Evolutionary conservation across 37 sponge, comb jelly and placozoan species (phyloP), one percentile per base, ranked within the genome.

Genomic region (Crambe crambe): DNA sequence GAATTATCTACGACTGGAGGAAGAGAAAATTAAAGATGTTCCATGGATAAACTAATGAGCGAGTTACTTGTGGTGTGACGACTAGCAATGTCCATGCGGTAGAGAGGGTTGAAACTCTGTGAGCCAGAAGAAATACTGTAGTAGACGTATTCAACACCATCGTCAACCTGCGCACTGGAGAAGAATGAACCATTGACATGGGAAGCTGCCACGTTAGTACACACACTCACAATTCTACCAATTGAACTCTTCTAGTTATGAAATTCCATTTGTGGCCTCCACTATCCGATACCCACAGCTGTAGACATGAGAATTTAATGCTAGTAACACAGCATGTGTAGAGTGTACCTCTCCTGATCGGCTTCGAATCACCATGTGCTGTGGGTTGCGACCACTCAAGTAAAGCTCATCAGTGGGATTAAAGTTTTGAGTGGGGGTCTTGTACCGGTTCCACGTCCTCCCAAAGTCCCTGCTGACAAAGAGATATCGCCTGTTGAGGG

Each of bases 401-500:
- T 77, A 75, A 30, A 89, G 62, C 42, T 80, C 81, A 29, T 29
- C 38, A 2, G 12, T 41, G 29, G 69, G 72, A 61, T 84, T 43
- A 59, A 89, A 89, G 72, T 32, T 4, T 2, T 56, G 9, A 47
- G 61, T 35, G n/a, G 90, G 90, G 1, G 77, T 72, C 5, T 10
- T 29, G 68, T 76, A 39, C 30, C 23, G 8, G 59, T 22, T 27
- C 90, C 90, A 89, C 23, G 69, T 61, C 29, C 26, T 6, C 9
- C 85, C 85, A 20, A 9, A 62, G 42, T 89, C 77, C 1, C 31
- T 56, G 43, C 79, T 78, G 40, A 84, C 85, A 70, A 58, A 80
- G 25, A 89, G 35, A 32, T 36, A 54, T 1, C 23, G 21, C 70
- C 73, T 44, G n/a, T 47, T 36, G 1, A 3, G 23, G 42, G 88